Percentiles rank a stretch among this genome's conserved stretches.
Evolutionary conservation across 2,797 vertebrate genomes (phyloP).

Genomic region (Brotogeris chrysoptera): DNA sequence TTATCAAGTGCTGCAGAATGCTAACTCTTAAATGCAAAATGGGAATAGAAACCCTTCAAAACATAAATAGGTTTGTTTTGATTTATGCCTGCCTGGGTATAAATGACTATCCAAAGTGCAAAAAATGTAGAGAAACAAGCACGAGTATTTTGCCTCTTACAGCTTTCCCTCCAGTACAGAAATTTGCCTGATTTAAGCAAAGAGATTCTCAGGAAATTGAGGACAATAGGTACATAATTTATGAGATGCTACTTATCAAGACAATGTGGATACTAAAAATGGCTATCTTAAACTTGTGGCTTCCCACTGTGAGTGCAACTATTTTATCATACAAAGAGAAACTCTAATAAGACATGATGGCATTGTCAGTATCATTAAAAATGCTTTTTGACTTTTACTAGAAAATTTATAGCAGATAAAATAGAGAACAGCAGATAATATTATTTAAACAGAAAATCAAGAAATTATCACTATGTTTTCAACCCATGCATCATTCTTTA

Average conservation of each 20-base stretch:
- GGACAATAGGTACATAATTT: not conserved
- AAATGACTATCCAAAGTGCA: not conserved
- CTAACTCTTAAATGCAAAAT: not conserved
- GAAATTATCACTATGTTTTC: not conserved
- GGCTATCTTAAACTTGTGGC: not conserved
- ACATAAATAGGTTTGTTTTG: not conserved
- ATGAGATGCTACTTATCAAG: not conserved
- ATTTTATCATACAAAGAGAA: not conserved
- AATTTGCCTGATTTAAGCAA: not conserved
- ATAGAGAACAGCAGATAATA: not conserved
- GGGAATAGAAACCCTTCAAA: not conserved
- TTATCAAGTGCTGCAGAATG: not conserved
- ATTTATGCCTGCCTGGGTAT: not conserved
- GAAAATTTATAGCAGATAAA: not conserved
- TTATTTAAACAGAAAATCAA: not conserved
- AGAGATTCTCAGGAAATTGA: not conserved
- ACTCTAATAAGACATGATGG: not conserved
- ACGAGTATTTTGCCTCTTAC: not conserved
- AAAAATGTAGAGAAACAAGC: not conserved
- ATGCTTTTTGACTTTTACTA: rapidly evolving
- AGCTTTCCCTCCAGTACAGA: not conserved
- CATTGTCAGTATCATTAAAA: not conserved
- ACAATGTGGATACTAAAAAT: not conserved
- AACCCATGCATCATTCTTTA: not conserved
- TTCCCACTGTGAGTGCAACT: not conserved